These are phyloP conservation scores for Chaetogeoica ovagalla DNA, from an alignment of 2,888 invertebrate genomes.

Conservation along the genomic window DNA sequence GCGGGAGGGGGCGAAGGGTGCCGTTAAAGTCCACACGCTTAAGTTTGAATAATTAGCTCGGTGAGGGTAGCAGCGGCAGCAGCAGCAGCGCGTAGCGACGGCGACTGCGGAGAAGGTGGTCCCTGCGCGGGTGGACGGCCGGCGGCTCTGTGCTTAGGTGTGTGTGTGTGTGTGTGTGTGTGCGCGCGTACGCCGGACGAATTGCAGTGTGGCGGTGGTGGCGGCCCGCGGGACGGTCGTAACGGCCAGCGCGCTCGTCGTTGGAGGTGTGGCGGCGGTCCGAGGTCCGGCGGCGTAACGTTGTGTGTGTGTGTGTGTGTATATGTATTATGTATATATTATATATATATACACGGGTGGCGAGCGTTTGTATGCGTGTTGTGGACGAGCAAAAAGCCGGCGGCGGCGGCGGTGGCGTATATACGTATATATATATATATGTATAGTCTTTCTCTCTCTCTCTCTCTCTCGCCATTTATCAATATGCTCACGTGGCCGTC, in stretches of 20 bases:
- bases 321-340: constrained; percentile 13
- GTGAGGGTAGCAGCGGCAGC: constrained; percentile 25
- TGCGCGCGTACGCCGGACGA: too few species aligned
- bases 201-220: neutral
- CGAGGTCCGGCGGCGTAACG: constrained; percentile 46
- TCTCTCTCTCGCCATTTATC: constrained; percentile 51
- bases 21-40: constrained; percentile 53
- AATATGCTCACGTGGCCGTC: constrained; percentile 53
- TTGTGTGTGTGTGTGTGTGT: constrained; percentile 11
- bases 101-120: neutral
- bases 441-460: constrained; percentile 28
- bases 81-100: constrained; percentile 13
- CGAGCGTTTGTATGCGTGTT: constrained; percentile 5
- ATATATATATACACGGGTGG: constrained; percentile 7
- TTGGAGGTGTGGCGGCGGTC: constrained; percentile 5
- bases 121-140: neutral
- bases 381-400: constrained; percentile 50
- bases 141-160: constrained; percentile 3
- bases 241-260: constrained; percentile 16
- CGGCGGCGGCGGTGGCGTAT: constrained; percentile 25
- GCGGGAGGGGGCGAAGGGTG: constrained; percentile 1
- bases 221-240: neutral
- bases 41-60: constrained; percentile 53
- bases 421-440: too few species aligned
- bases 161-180: too few species aligned